A percentile compares a stretch with the other conserved stretches of the same genome.
Conservation (phyloP, 1,140 invertebrate genomes). For the Drosophila bocqueti region DNA sequence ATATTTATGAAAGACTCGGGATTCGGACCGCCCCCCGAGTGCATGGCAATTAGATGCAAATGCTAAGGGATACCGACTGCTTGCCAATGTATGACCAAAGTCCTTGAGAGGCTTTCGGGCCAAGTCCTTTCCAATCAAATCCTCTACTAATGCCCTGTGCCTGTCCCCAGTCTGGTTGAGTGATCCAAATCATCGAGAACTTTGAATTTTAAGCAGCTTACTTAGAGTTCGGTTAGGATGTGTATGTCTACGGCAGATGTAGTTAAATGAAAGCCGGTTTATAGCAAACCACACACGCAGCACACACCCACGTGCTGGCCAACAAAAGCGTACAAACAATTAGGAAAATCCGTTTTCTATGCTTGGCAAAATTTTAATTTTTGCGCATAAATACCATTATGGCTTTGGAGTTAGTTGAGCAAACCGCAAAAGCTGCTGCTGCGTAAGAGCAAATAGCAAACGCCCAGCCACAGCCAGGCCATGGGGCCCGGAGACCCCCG, state of each 20-base stretch:
- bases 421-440: constrained; percentile 35
- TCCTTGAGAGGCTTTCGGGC: constrained; percentile 10
- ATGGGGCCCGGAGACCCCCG: background rate
- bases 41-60: constrained; percentile 61
- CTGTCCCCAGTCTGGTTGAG: constrained; percentile 40
- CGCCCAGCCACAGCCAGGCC: background rate
- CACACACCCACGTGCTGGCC: background rate
- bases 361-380: constrained; percentile 52
- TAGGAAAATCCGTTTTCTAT: constrained; percentile 35
- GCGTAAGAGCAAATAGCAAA: constrained; percentile 17
- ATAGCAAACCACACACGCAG: constrained; percentile 22
- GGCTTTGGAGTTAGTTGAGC: constrained; percentile 33
- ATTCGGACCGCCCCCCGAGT: constrained; percentile 20
- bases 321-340: constrained; percentile 36
- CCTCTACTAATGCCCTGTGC: constrained; percentile 58
- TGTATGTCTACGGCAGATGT: constrained; percentile 20
- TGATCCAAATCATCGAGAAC: constrained; percentile 66
- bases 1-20: constrained; percentile 57
- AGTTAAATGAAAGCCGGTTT: constrained; percentile 65
- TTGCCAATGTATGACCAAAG: constrained; percentile 17
- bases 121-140: constrained; percentile 30
- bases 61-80: constrained; percentile 1
- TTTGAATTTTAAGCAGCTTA: constrained; percentile 78
- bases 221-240: background rate
- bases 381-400: constrained; percentile 48